Conservation (phyloP, 2,888 invertebrate species). For the Brachypterus glaber region DNA sequence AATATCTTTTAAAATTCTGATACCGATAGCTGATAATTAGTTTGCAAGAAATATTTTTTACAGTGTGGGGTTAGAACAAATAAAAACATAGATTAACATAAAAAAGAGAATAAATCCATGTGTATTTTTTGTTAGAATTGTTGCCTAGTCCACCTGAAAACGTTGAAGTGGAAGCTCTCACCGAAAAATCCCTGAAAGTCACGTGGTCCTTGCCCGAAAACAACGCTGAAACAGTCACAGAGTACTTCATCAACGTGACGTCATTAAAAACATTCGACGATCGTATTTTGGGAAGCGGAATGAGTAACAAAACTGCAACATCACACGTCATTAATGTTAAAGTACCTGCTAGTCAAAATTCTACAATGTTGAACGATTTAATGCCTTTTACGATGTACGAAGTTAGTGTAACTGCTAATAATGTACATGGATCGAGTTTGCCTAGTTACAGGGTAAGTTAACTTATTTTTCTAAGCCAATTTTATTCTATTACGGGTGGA, state of each 20-base stretch:
- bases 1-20: too few relatives aligned
- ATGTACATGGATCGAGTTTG: constrained; percentile 66
- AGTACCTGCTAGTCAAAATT: constrained; percentile 52
- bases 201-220: constrained; percentile 60
- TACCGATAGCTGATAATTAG: too few relatives aligned
- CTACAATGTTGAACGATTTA: constrained; percentile 52
- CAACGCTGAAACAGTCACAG: constrained; percentile 54
- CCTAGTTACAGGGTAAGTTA: constrained; percentile 49
- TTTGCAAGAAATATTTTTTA: too few relatives aligned
- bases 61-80: too few relatives aligned
- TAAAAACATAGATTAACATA: neutral
- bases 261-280: constrained; percentile 60
- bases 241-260: constrained; percentile 64
- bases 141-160: constrained; percentile 67
- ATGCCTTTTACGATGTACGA: constrained; percentile 78
- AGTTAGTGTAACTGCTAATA: constrained; percentile 61
- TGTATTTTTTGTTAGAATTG: constrained; percentile 45
- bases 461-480: too few relatives aligned
- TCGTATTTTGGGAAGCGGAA: constrained; percentile 44
- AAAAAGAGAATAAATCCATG: constrained; percentile 6
- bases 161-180: constrained; percentile 61
- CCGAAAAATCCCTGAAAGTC: constrained; percentile 61
- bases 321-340: constrained; percentile 42
- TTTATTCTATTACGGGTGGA: too few relatives aligned
- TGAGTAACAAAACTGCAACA: constrained; percentile 32